Conservation (phyloP, 2,113 vertebrate species). For the Paramisgurnus dabryanus region DNA sequence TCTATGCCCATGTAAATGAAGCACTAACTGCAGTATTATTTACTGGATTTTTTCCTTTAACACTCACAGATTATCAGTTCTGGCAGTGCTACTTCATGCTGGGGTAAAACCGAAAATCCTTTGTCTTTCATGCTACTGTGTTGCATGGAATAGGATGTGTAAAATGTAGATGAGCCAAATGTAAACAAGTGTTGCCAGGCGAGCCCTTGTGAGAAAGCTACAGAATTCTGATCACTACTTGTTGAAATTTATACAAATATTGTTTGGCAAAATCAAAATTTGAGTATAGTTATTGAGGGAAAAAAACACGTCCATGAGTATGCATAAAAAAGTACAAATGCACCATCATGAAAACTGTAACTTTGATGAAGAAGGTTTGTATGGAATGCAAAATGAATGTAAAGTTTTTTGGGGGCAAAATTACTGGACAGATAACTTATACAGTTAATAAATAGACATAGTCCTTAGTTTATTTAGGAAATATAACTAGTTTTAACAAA, state of each 20-base stretch:
- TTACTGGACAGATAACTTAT: neutral
- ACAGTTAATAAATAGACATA: neutral
- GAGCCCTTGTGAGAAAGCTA: neutral
- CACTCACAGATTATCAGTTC: slow-evolving; percentile 22
- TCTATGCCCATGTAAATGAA: slow-evolving; percentile 38
- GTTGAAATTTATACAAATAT: neutral
- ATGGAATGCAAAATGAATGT: slow-evolving; percentile 32
- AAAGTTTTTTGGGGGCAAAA: neutral
- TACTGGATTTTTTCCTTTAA: neutral
- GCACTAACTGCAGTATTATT: slow-evolving; percentile 29
- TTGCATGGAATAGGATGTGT: neutral
- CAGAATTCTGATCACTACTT: neutral
- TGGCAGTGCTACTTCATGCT: slow-evolving; percentile 27
- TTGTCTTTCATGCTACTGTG: neutral
- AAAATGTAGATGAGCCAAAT: neutral
- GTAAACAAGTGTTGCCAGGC: neutral
- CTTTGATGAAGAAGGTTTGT: slow-evolving; percentile 23
- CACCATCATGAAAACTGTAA: slow-evolving; percentile 47
- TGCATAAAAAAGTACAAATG: slow-evolving; percentile 25
- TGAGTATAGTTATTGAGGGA: too few relatives aligned
- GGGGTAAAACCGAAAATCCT: slow-evolving; percentile 13
- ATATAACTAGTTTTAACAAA: too few relatives aligned
- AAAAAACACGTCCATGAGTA: neutral
- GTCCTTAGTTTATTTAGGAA: too few relatives aligned
- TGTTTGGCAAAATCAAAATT: neutral